phyloP scores from a whole-genome alignment of 1,140 invertebrate species.

The Papilio glaucus region DNA sequence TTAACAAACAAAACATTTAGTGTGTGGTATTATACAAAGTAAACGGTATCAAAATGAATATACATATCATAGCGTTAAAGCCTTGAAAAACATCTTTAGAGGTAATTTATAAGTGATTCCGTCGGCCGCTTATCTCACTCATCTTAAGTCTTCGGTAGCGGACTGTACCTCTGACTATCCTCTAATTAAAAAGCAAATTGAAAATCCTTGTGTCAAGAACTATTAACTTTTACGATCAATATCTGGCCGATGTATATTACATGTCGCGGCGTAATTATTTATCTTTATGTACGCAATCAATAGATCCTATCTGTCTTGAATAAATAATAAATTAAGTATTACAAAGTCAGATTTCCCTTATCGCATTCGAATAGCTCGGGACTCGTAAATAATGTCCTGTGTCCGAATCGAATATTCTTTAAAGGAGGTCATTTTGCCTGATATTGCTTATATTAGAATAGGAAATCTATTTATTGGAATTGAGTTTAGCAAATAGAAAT shows the following conservation, averaged over 20 bases:
- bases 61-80: slow-evolving; percentile 20
- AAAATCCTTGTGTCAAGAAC: slow-evolving; percentile 58
- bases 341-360: slow-evolving; percentile 47
- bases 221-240: slow-evolving; percentile 71
- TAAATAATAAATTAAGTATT: slow-evolving; percentile 59
- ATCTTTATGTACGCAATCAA: slow-evolving; percentile 60
- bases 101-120: slow-evolving; percentile 42
- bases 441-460: slow-evolving; percentile 17
- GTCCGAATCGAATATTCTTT: slow-evolving; percentile 21
- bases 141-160: slow-evolving; percentile 34
- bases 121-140: slow-evolving; percentile 42
- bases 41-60: slow-evolving; percentile 37
- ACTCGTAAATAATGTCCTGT: slow-evolving; percentile 28
- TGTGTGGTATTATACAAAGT: too few species aligned
- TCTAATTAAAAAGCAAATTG: slow-evolving; percentile 72
- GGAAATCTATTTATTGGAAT: neutral
- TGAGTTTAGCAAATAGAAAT: neutral
- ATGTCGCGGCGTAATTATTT: slow-evolving; percentile 49
- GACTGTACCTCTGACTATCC: slow-evolving; percentile 36
- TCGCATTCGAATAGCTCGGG: slow-evolving; percentile 33
- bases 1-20: too few species aligned
- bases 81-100: slow-evolving; percentile 34
- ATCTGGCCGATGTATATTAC: slow-evolving; percentile 52
- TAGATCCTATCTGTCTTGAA: slow-evolving; percentile 56
- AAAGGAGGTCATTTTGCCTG: slow-evolving; percentile 17